Percentiles rank a stretch among this genome's conserved stretches.
Evolutionary conservation across 2,888 invertebrate species (phyloP).

Genomic region (Troilus luridus): DNA sequence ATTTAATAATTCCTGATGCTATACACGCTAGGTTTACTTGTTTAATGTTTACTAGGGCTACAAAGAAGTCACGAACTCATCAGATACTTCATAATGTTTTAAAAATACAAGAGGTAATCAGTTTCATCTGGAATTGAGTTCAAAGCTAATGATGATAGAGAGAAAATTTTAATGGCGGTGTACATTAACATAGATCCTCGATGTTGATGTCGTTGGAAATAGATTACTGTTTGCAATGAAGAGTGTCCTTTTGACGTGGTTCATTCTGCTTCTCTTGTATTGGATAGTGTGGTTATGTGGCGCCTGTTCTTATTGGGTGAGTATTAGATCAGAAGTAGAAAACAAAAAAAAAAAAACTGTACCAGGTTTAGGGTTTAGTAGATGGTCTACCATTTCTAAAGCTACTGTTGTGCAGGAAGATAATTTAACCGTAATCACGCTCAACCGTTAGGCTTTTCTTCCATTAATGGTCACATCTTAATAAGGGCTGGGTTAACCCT

Average conservation of each 20-base stretch:
- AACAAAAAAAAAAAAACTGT: too few relatives aligned
- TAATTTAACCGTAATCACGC: too few relatives aligned
- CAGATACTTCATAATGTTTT: not conserved
- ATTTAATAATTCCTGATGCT: too few relatives aligned
- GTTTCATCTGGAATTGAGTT: not conserved
- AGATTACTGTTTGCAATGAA: not conserved
- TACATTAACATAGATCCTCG: not conserved
- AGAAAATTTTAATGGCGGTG: not conserved
- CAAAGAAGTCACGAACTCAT: too few relatives aligned
- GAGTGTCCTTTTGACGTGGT: not conserved
- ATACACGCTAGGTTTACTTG: too few relatives aligned
- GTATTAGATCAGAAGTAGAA: not conserved
- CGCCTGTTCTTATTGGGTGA: not conserved
- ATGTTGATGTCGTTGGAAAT: slow-evolving; percentile 1
- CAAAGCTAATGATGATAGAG: not conserved
- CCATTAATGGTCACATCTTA: too few relatives aligned
- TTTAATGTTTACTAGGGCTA: too few relatives aligned
- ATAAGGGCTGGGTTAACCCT: too few relatives aligned
- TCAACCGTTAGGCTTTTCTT: too few relatives aligned
- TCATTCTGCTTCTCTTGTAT: not conserved
- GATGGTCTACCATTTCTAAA: too few relatives aligned
- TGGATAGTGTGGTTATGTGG: not conserved
- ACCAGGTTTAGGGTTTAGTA: too few relatives aligned
- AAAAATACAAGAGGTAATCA: not conserved
- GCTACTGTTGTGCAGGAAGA: too few relatives aligned